These are phyloP conservation scores for Doris montereyensis DNA, from an alignment of 2,888 invertebrate genomes.

Conservation along the genomic window DNA sequence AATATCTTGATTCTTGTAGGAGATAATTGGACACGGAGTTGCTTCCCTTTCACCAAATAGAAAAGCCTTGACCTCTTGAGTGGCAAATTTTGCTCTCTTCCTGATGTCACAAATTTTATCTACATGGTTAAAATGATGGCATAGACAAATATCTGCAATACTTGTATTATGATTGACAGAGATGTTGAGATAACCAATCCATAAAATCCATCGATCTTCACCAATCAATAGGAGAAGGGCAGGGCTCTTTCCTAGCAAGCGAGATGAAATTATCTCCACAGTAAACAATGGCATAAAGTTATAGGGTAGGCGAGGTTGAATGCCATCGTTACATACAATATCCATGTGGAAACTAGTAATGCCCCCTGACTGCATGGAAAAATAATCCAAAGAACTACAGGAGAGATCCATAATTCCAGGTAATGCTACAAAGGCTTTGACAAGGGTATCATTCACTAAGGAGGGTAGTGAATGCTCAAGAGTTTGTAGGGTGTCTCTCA, in stretches of 20 bases:
- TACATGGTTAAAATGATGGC: conserved; percentile 25
- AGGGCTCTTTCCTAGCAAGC: conserved; percentile 27
- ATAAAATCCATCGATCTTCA: conserved; percentile 33
- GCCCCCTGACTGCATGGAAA: conserved; percentile 27
- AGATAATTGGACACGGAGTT: conserved; percentile 33
- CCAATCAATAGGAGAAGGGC: conserved; percentile 36
- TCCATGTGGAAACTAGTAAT: conserved; percentile 31
- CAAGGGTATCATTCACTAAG: conserved; percentile 28
- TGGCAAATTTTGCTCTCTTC: conserved; percentile 24
- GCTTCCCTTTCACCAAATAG: conserved; percentile 32
- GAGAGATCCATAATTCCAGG: conserved; percentile 39
- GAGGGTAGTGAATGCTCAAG: too few relatives aligned
- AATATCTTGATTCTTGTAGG: conserved; percentile 26
- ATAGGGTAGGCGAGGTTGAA: conserved; percentile 27
- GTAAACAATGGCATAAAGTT: conserved; percentile 30
- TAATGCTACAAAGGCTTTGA: conserved; percentile 30
- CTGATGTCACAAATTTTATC: conserved; percentile 31
- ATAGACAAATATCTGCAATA: conserved; percentile 30
- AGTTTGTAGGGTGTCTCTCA: conserved; percentile 16
- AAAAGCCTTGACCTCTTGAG: conserved; percentile 23
- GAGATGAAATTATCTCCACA: conserved; percentile 30
- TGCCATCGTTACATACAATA: conserved; percentile 35
- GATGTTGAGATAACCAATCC: conserved; percentile 36
- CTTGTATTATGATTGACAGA: conserved; percentile 33
- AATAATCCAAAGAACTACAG: conserved; percentile 23